Evolutionary conservation across 2,113 vertebrate species (phyloP).

Genomic region (Procavia capensis): DNA sequence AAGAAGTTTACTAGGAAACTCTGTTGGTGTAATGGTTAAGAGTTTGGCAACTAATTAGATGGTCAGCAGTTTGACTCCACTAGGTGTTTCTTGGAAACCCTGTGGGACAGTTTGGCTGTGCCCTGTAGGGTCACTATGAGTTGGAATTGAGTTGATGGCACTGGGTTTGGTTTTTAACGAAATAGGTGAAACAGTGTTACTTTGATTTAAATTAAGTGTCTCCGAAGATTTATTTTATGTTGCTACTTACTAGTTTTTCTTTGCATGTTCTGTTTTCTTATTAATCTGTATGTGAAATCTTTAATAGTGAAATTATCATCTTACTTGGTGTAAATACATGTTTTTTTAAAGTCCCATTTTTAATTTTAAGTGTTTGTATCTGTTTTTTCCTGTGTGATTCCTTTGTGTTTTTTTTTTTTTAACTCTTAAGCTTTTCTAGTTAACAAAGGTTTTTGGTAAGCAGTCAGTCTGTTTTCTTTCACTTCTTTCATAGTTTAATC

Average conservation of each 20-base stretch:
- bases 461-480: neutral
- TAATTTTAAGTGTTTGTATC: neutral
- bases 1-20: slow-evolving; percentile 12
- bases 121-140: no score
- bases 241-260: slow-evolving; percentile 48
- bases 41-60: no score
- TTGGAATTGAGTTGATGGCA: no score
- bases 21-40: no score
- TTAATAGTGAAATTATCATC: neutral
- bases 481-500: slow-evolving; percentile 45
- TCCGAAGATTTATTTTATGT: neutral
- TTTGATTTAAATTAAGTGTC: slow-evolving; percentile 51
- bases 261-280: slow-evolving; percentile 7
- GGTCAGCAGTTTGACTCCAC: no score
- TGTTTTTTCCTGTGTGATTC: slow-evolving; percentile 35
- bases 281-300: slow-evolving; percentile 23
- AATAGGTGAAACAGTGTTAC: neutral
- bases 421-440: neutral
- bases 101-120: no score
- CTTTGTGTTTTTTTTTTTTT: slow-evolving; percentile 54
- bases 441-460: slow-evolving; percentile 14
- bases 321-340: neutral
- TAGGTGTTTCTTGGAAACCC: no score
- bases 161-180: no score
- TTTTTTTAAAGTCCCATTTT: slow-evolving; percentile 34